Evolutionary conservation across 2,797 vertebrate species (phyloP).

Genomic region (Limnodromus scolopaceus): DNA sequence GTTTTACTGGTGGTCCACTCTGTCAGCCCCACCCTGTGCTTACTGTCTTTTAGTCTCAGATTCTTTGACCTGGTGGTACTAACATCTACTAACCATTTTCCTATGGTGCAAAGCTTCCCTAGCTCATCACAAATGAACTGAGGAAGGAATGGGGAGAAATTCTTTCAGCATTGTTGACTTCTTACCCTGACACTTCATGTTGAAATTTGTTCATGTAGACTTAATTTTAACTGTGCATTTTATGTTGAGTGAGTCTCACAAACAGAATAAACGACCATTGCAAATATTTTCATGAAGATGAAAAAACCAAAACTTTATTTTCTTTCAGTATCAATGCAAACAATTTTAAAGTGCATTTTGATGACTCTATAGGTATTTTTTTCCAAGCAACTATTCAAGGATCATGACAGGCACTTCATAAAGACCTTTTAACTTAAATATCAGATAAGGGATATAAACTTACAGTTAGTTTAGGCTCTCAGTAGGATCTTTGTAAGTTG

Average conservation of each 20-base stretch:
- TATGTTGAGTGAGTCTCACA: not conserved
- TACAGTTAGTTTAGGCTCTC: not conserved
- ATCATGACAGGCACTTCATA: not conserved
- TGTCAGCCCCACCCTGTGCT: not conserved
- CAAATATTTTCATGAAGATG: not conserved
- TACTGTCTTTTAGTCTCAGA: not conserved
- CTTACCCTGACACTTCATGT: not conserved
- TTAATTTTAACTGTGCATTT: not conserved
- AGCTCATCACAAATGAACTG: not conserved
- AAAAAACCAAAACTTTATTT: not conserved
- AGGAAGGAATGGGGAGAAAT: not conserved
- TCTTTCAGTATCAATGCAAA: not conserved
- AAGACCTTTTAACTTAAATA: not conserved
- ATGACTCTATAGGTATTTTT: not conserved
- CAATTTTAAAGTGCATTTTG: not conserved
- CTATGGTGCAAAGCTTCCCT: not conserved
- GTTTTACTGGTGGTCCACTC: not conserved
- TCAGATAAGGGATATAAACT: not conserved
- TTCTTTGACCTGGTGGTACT: not conserved
- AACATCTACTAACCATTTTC: not conserved
- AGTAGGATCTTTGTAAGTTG: not conserved
- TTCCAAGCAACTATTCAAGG: not conserved
- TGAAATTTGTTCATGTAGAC: not conserved
- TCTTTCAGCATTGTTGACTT: not conserved
- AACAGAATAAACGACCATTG: not conserved